Evolutionary conservation across 35 echinoderm and acorn worm genomes (phyloP), one percentile per base, ranked within the genome.

Genomic region (Amphiura filiformis): DNA sequence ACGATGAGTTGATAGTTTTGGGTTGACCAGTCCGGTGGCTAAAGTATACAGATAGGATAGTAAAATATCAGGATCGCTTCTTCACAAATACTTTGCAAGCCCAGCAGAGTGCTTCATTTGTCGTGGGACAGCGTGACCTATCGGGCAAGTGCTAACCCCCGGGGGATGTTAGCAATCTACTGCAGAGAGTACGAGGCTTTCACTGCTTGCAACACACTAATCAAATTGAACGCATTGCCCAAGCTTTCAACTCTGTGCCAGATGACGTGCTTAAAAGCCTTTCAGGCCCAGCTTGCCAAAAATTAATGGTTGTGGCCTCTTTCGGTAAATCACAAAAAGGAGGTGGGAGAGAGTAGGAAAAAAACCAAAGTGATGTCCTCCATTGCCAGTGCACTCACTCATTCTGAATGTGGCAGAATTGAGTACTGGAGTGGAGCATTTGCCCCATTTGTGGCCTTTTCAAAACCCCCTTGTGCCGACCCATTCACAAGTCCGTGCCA

Each of bases 221-320:
- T 70, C 61, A 70, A 70, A 70, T 70, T 70, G 61, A 70, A 70
- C 61, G 61, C 61, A 70, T 70, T 70, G 61, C 61, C 61, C 15
- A 30, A 70, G 61, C 61, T 70, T 70, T 70, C 61, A 70, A 18
- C 17, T 70, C 28, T 70, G 7, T 23, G 28, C 61, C 61, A 70
- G 61, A 70, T 70, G 61, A 70, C 61, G 28, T 70, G 61, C 61
- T 70, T 70, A 70, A 70, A 70, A 70, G 61, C 61, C 28, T 70
- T 70, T 70, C 61, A 70, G 61, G 17, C 61, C 28, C 28, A 70
- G 28, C 61, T 70, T 30, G 28, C 61, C 28, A 70, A 17, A 70
- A 70, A 70, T 70, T 70, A 70, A 70, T 70, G 61, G 61, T 70
- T 2, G 61, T 70, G 28, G 61, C 15, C 28, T 70, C 61, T 26